phyloP scores from a whole-genome alignment of 2,797 vertebrate species.

The Gila robusta region DNA sequence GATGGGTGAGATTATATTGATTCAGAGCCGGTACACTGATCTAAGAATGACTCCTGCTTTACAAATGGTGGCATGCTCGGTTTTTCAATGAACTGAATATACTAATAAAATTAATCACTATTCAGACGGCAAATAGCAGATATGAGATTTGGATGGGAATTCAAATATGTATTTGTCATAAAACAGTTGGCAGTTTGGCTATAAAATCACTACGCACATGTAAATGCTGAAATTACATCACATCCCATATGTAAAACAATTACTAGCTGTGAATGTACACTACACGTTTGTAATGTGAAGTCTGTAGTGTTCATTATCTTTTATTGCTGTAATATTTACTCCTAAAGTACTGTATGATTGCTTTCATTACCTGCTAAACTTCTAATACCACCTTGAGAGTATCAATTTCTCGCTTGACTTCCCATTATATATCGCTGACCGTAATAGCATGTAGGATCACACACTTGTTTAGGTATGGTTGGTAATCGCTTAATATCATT shows the following conservation, averaged over 20 bases:
- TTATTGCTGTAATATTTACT: slow-evolving; percentile 4
- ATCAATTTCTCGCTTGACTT: neutral
- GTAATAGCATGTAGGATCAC: neutral
- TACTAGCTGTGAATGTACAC: neutral
- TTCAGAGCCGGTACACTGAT: slow-evolving; percentile 23
- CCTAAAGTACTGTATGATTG: slow-evolving; percentile 6
- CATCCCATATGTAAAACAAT: slow-evolving; percentile 7
- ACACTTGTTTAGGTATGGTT: neutral
- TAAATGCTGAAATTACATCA: neutral
- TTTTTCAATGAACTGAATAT: slow-evolving; percentile 6
- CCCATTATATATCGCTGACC: neutral
- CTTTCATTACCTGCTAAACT: slow-evolving; percentile 5
- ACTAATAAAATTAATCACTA: slow-evolving; percentile 8
- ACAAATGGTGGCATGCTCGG: neutral
- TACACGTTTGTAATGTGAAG: neutral
- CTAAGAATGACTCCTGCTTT: slow-evolving; percentile 13
- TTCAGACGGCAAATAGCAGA: neutral
- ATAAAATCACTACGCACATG: neutral
- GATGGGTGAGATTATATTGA: slow-evolving; percentile 46
- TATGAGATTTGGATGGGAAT: neutral
- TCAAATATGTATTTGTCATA: slow-evolving; percentile 18
- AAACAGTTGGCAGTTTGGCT: neutral
- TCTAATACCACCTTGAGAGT: slow-evolving; percentile 1
- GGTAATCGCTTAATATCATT: slow-evolving; percentile 6
- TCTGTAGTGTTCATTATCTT: slow-evolving; percentile 6